Conservation (phyloP, 2,888 invertebrate species). For the Dryadula phaetusa region DNA sequence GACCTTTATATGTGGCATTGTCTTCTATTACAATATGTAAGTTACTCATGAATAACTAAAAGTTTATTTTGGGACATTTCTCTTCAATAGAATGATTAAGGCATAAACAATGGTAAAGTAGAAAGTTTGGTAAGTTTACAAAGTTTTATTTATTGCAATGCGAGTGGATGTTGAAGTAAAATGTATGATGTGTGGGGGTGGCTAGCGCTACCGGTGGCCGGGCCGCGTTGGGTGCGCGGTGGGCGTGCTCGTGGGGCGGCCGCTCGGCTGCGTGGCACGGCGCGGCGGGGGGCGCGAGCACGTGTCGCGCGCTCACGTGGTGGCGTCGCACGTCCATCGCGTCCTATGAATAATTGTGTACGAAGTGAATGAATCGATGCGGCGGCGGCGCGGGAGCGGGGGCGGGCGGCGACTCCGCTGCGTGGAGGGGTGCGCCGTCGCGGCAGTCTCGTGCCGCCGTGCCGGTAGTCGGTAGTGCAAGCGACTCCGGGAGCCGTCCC, state of each 20-base stretch:
- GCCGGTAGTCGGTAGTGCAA: conserved; percentile 89
- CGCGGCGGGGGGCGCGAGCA: conserved; percentile 66
- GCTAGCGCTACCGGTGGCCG: conserved; percentile 21
- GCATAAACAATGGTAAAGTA: background rate
- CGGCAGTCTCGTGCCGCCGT: conserved; percentile 89
- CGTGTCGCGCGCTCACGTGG: conserved; percentile 81
- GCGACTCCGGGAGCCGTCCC: conserved; percentile 86
- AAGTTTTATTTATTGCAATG: conserved; percentile 23
- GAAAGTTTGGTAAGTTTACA: conserved; percentile 5
- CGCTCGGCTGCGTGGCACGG: conserved; percentile 55
- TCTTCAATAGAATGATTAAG: background rate
- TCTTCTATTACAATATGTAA: background rate
- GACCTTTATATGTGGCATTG: background rate
- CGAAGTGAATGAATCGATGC: conserved; percentile 83
- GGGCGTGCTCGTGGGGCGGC: conserved; percentile 58
- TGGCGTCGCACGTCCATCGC: conserved; percentile 72
- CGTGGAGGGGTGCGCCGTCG: conserved; percentile 71
- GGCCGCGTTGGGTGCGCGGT: conserved; percentile 38
- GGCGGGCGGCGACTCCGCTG: conserved; percentile 63
- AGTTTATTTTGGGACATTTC: background rate
- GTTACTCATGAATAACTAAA: background rate
- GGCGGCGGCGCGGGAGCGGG: conserved; percentile 60
- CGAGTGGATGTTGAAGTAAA: conserved; percentile 21
- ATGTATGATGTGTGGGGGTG: conserved; percentile 33
- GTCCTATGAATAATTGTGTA: conserved; percentile 83